These are phyloP conservation scores for Drosophila mayaguana DNA, from an alignment of 2,888 invertebrate species.

Conservation along the genomic window DNA sequence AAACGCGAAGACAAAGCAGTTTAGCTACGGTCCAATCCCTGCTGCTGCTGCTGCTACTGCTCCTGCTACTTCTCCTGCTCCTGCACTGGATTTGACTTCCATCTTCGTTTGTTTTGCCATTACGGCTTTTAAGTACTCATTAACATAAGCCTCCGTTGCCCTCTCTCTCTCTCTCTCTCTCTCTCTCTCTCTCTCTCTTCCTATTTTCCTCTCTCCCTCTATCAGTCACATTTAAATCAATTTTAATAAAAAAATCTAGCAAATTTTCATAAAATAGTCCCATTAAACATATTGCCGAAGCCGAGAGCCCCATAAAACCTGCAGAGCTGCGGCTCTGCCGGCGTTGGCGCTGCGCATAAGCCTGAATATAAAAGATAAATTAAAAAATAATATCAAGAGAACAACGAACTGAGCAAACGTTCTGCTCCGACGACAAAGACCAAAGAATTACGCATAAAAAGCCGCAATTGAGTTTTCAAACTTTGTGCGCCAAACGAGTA, in stretches of 20 bases:
- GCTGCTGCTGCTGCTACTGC: background rate
- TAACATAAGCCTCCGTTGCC: slow-evolving; percentile 67
- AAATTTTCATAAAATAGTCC: slow-evolving; percentile 43
- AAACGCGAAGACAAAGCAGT: slow-evolving; percentile 47
- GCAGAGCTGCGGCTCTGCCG: slow-evolving; percentile 22
- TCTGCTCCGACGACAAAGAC: slow-evolving; percentile 48
- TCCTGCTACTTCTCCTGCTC: background rate
- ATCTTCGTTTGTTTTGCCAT: slow-evolving; percentile 40
- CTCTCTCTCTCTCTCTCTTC: background rate
- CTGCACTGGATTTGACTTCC: slow-evolving; percentile 1
- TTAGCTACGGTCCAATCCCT: slow-evolving; percentile 3
- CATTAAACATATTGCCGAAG: slow-evolving; percentile 50
- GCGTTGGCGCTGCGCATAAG: slow-evolving; percentile 48
- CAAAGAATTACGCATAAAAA: slow-evolving; percentile 75
- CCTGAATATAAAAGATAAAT: slow-evolving; percentile 75
- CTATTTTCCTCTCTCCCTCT: background rate
- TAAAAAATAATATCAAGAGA: slow-evolving; percentile 74
- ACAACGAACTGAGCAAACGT: slow-evolving; percentile 31
- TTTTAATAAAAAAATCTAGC: slow-evolving; percentile 61
- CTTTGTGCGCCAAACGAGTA: background rate
- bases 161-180: background rate
- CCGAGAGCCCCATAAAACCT: slow-evolving; percentile 62
- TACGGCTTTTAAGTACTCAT: slow-evolving; percentile 72
- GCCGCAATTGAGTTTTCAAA: slow-evolving; percentile 73
- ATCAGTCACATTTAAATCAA: slow-evolving; percentile 72